phyloP scores from a whole-genome alignment of 2,888 invertebrate species.

The Pristionchus fissidentatus region DNA sequence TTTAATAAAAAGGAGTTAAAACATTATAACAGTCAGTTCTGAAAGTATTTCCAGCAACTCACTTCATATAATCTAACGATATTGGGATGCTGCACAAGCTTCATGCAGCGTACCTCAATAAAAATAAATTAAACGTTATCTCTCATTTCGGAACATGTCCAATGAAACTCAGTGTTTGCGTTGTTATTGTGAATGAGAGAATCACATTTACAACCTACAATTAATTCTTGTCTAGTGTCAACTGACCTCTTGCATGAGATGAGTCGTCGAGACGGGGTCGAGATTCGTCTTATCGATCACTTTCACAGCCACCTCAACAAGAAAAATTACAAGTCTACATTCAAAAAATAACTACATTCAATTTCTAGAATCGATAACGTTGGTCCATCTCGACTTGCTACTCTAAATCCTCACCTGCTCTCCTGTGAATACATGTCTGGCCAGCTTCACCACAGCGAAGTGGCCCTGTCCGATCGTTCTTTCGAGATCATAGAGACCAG shows the following conservation, averaged over 20 bases:
- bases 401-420: slow-evolving; percentile 88
- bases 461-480: slow-evolving; percentile 97
- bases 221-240: background rate
- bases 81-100: slow-evolving; percentile 98
- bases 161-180: background rate
- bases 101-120: slow-evolving; percentile 91
- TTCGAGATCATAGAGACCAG: slow-evolving; percentile 94
- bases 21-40: background rate
- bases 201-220: background rate
- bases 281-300: slow-evolving; percentile 97
- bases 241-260: slow-evolving; percentile 87
- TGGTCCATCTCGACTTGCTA: background rate
- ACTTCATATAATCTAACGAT: slow-evolving; percentile 98
- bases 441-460: slow-evolving; percentile 97
- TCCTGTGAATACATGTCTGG: slow-evolving; percentile 97
- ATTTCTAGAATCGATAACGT: background rate
- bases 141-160: background rate
- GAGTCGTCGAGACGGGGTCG: slow-evolving; percentile 93
- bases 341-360: background rate
- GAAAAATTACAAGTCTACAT: background rate
- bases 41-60: background rate
- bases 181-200: background rate
- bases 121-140: background rate
- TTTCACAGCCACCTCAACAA: slow-evolving; percentile 79
- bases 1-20: too few species aligned